phyloP scores from a whole-genome alignment of 2,113 vertebrate species.

The Pluvianellus socialis region DNA sequence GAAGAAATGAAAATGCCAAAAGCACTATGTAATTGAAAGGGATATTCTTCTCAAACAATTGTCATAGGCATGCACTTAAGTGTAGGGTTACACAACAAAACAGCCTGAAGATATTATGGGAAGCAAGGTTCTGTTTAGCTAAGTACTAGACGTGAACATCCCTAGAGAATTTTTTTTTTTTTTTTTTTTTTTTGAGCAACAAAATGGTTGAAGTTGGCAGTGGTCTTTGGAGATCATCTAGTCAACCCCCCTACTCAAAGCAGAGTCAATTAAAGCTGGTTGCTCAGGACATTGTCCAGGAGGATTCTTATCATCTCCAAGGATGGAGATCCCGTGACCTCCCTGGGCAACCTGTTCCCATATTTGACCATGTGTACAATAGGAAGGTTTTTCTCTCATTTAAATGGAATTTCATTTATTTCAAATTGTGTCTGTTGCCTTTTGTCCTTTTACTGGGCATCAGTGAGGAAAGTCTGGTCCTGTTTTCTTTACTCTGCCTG shows the following conservation, averaged over 20 bases:
- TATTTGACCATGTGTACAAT: background rate
- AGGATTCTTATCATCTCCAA: background rate
- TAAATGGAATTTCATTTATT: background rate
- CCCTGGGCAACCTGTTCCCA: fast-evolving
- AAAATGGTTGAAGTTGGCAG: background rate
- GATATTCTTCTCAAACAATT: background rate
- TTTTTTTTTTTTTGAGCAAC: background rate
- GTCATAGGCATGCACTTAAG: background rate
- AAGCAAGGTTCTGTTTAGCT: background rate
- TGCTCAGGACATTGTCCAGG: background rate
- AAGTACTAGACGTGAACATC: background rate
- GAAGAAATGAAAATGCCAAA: background rate
- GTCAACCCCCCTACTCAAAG: background rate
- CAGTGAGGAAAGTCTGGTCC: background rate
- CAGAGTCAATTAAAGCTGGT: background rate
- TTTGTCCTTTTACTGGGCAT: background rate
- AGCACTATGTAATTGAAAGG: background rate
- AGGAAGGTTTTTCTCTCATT: background rate
- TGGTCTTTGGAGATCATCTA: background rate
- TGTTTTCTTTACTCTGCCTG: background rate
- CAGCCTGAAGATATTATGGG: background rate
- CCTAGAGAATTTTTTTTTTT: background rate
- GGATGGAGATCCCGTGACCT: background rate
- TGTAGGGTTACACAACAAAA: background rate
- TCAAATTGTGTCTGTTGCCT: background rate